Evolutionary conservation across 2,113 vertebrate species (phyloP), one percentile per base, ranked within the genome.

Genomic region (Hyperopisus bebe): DNA sequence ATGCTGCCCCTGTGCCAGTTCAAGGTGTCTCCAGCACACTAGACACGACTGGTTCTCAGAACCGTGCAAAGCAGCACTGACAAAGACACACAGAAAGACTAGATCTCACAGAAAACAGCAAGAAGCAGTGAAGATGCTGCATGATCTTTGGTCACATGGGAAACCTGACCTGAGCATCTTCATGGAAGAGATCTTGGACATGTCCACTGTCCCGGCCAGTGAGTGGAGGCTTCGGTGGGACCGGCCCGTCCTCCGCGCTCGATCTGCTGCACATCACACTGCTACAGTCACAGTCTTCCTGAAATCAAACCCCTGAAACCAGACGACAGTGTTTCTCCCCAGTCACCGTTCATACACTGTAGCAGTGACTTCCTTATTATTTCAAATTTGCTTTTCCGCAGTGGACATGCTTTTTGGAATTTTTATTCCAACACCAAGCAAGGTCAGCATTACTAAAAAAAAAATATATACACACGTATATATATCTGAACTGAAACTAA

Each of bases 161-260:
- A 13, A 53, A n/a, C 10, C 77, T 88, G 94, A 98, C 98, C 97
- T 98, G 97, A 87, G 97, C 97, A 89, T 97, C 97, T 92, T 99
- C 97, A 0, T 98, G 97, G 94, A 99, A 99, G 90, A 99, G 95
- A 82, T 99, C 98, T 17, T 96, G 97, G 55, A 97, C 94, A 0
- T 93, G 94, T 1, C 93, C 90, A 80, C 88, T 90, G 19, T 21
- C 92, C 44, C 39, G 90, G 70, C 91, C 87, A 46, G 50, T 88
- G 66, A n/a, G 35, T 21, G 11, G 46, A 82, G 35, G 27, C 4
- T 89, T 91, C 24, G 31, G 1, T 85, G 92, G 86, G 24, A 77
- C 86, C 47, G 91, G 88, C 0, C 0, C 92, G 39, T 83, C 89
- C 15, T 53, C 62, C 8, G 87, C 70, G 89, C 21, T 90, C 0